Evolutionary conservation across 2,113 vertebrate genomes (phyloP), one percentile per base, ranked within the genome.

Genomic region (Thunnus thynnus): DNA sequence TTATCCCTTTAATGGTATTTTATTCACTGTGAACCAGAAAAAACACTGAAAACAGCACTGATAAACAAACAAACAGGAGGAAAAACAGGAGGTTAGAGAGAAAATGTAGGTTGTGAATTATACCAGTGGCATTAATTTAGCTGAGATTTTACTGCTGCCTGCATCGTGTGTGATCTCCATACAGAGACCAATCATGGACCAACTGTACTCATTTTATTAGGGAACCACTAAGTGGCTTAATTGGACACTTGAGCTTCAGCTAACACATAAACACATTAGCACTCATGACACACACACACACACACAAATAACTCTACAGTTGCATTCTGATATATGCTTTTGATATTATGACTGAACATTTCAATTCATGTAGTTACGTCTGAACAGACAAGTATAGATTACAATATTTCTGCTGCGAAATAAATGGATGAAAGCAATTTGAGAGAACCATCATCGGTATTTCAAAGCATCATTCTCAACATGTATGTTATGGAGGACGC

Each of bases 131-230:
- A 83, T 82, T 6, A 1, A 83, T 86, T 79, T 56, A 20, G 57
- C 52, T 78, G 30, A 17, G 41, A 30, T 84, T 91, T 85, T 81
- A 84, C 27, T 74, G 66, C 76, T 72, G 63, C 51, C 27, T 27
- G 17, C 81, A 56, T 89, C 60, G 67, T 85, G 78, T 89, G 86
- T 67, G 86, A 90, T 87, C 85, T 82, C 61, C 32, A 50, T 50
- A 61, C 83, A 71, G 52, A 78, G 56, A 64, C 80, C 80, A 27
- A 60, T 62, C 41, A 22, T 61, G 46, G 25, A 36, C 36, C 57
- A 4, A 80, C 57, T 57, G 17, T 32, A 46, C 18, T 57, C 32
- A 20, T 64, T 88, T 90, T 80, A 88, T 72, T 78, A 86, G 51
- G 65, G 46, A 90, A 63, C 65, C 60, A 72, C 78, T 81, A 84